These are phyloP conservation scores for Endomychus coccineus DNA, from an alignment of 2,888 invertebrate genomes.

Conservation along the genomic window DNA sequence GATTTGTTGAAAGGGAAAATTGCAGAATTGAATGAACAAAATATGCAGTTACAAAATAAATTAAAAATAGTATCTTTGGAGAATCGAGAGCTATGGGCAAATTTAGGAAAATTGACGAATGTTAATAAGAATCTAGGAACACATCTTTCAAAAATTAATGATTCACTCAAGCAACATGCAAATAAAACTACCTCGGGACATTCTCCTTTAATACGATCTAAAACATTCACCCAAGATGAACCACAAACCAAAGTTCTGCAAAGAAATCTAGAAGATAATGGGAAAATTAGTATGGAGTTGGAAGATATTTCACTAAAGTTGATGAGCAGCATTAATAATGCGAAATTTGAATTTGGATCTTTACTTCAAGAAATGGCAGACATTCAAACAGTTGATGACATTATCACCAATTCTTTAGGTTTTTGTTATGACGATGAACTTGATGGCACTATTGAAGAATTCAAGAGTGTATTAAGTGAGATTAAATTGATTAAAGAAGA, in stretches of 20 bases:
- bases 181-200: conserved; percentile 26
- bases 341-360: conserved; percentile 60
- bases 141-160: conserved; percentile 48
- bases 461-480: conserved; percentile 57
- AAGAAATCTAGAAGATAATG: conserved; percentile 43
- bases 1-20: conserved; percentile 53
- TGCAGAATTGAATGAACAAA: conserved; percentile 64
- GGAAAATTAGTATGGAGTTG: conserved; percentile 57
- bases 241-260: conserved; percentile 49
- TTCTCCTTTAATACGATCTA: conserved; percentile 48
- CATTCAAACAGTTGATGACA: conserved; percentile 41
- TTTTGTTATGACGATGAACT: conserved; percentile 55
- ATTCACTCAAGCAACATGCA: conserved; percentile 45
- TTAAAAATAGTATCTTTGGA: conserved; percentile 75
- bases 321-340: conserved; percentile 60
- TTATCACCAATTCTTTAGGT: conserved; percentile 56
- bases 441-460: conserved; percentile 54
- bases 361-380: conserved; percentile 63
- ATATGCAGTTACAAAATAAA: conserved; percentile 67
- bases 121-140: conserved; percentile 50
- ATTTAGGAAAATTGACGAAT: conserved; percentile 57
- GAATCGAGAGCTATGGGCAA: conserved; percentile 72
- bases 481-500: conserved; percentile 53
- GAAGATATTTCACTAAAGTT: conserved; percentile 71
- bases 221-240: conserved; percentile 63